These are phyloP conservation scores for Perca schrenkii DNA, from an alignment of 2,113 vertebrate genomes.

Conservation along the genomic window DNA sequence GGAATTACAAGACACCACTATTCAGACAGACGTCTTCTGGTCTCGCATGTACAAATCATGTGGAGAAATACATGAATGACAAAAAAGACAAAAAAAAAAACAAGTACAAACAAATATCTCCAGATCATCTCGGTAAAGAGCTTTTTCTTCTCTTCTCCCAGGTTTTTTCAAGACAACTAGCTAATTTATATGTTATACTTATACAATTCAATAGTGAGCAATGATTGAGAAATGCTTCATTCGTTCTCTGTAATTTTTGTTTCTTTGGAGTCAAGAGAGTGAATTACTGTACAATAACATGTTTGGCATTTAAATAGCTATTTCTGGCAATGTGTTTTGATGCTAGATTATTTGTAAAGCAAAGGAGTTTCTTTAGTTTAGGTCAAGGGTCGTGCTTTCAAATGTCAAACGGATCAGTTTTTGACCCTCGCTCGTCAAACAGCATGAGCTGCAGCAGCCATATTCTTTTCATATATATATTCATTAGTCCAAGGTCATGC, in stretches of 20 bases:
- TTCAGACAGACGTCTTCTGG: too few relatives aligned
- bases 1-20: too few relatives aligned
- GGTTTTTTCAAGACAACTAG: too few relatives aligned
- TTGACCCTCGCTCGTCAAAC: conserved; percentile 45
- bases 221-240: background rate
- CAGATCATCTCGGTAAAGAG: too few relatives aligned
- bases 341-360: conserved; percentile 14
- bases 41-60: too few relatives aligned
- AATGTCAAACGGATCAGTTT: conserved; percentile 60
- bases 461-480: conserved; percentile 62
- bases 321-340: conserved; percentile 32
- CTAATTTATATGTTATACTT: too few relatives aligned
- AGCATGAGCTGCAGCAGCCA: conserved; percentile 26
- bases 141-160: too few relatives aligned
- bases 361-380: conserved; percentile 16
- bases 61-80: too few relatives aligned
- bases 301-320: conserved; percentile 5
- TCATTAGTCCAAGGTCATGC: conserved; percentile 71
- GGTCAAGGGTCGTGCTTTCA: conserved; percentile 40
- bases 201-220: background rate
- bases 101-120: too few relatives aligned
- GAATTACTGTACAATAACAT: background rate
- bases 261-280: conserved; percentile 6
- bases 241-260: conserved; percentile 6
- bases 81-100: too few relatives aligned